Evolutionary conservation across 2,888 invertebrate genomes (phyloP).

Genomic region (Drosophila sordidula): DNA sequence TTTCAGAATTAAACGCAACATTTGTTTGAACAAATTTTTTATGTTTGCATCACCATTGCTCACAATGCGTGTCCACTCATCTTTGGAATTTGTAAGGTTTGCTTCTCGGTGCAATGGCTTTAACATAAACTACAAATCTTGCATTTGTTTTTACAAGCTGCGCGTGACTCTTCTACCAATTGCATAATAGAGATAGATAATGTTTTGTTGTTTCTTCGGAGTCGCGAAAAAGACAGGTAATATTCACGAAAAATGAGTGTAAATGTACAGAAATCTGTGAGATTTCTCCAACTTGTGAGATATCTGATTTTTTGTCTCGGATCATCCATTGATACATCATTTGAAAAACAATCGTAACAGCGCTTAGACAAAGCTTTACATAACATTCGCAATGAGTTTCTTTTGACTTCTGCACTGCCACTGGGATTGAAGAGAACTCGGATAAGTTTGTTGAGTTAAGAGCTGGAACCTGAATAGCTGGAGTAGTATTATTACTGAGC

Average conservation of each 20-base stretch:
- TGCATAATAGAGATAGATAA: constrained; percentile 78
- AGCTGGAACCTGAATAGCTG: constrained; percentile 1
- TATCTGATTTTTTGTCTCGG: constrained; percentile 55
- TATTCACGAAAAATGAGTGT: constrained; percentile 82
- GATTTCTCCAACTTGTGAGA: constrained; percentile 70
- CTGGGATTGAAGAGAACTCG: not conserved
- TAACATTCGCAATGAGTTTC: constrained; percentile 79
- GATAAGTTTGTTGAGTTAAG: constrained; percentile 14
- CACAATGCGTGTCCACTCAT: constrained; percentile 74
- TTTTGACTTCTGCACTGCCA: not conserved
- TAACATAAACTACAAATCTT: constrained; percentile 78
- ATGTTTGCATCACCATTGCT: constrained; percentile 42
- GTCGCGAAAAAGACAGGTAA: constrained; percentile 81
- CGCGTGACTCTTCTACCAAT: constrained; percentile 78
- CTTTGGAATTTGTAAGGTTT: constrained; percentile 53
- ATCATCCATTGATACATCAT: constrained; percentile 80
- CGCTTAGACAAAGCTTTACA: constrained; percentile 80
- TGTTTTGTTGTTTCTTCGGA: constrained; percentile 83
- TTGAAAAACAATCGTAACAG: constrained; percentile 81
- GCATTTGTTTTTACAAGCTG: constrained; percentile 68
- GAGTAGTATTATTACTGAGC: constrained; percentile 1
- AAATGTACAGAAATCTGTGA: constrained; percentile 80
- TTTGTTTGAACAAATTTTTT: constrained; percentile 7
- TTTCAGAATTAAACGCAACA: constrained; percentile 6
- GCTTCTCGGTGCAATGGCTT: constrained; percentile 69